Conservation (phyloP, 2,888 invertebrate species). For the Molorchus minor region DNA sequence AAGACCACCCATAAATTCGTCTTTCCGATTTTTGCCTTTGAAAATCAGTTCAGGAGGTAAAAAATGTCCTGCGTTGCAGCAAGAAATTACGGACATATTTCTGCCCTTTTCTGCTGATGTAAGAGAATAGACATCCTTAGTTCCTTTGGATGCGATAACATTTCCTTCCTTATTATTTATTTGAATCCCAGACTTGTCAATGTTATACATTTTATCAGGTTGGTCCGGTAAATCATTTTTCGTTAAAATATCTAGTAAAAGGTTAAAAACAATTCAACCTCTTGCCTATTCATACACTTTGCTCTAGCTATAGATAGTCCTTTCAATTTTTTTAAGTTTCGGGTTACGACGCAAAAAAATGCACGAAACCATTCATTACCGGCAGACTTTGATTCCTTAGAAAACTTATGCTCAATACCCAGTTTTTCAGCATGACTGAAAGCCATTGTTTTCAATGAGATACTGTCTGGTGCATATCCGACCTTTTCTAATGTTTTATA, state of each 20-base stretch:
- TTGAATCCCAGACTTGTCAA: not conserved
- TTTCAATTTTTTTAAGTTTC: not conserved
- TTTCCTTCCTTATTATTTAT: not conserved
- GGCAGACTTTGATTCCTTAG: not conserved
- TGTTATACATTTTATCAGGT: not conserved
- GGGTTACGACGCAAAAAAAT: not conserved
- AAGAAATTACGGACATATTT: no score
- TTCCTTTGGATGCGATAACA: not conserved
- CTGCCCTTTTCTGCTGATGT: no score
- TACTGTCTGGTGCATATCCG: not conserved
- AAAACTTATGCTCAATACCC: not conserved
- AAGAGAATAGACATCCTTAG: no score
- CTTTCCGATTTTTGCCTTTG: not conserved
- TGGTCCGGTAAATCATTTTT: not conserved
- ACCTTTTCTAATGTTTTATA: constrained; percentile 5
- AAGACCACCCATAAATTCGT: not conserved
- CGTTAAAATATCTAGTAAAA: not conserved
- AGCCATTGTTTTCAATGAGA: constrained; percentile 1
- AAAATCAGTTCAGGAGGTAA: no score
- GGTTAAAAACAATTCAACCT: not conserved
- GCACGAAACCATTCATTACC: constrained; percentile 1
- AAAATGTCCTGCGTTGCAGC: no score
- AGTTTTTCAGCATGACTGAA: not conserved
- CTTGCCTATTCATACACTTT: constrained; percentile 6
- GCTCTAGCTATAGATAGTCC: not conserved